A percentile compares a stretch with the other conserved stretches of the same genome.
These are phyloP conservation scores for Mustela lutreola DNA, from an alignment of 2,113 vertebrate genomes.

Conservation along the genomic window DNA sequence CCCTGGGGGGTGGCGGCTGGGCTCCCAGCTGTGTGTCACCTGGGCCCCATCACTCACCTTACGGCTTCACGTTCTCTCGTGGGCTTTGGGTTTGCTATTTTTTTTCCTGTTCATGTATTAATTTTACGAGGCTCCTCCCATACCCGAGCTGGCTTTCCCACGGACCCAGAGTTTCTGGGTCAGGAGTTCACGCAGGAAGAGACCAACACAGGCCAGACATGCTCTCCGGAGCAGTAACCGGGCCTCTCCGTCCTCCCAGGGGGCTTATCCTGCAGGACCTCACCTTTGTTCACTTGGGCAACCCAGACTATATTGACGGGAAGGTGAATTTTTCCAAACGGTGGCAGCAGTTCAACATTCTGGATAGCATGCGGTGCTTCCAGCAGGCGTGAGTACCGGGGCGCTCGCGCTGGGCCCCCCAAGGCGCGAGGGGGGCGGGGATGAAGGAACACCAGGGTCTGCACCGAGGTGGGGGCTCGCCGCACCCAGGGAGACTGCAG, in stretches of 20 bases:
- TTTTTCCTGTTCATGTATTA: background rate
- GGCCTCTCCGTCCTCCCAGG: slow-evolving; percentile 85
- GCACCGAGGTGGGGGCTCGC: accelerated
- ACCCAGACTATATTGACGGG: slow-evolving; percentile 97
- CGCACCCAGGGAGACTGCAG: background rate
- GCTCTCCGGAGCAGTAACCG: background rate
- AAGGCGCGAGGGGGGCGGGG: background rate
- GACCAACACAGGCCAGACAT: accelerated
- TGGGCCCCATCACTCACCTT: background rate
- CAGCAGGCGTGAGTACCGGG: slow-evolving; percentile 96
- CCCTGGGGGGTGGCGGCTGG: background rate
- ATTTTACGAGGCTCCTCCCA: background rate
- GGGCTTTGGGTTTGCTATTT: too few relatives aligned
- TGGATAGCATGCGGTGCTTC: slow-evolving; percentile 99
- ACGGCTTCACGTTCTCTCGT: accelerated
- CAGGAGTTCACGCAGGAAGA: accelerated
- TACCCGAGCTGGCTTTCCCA: background rate
- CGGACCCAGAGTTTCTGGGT: background rate
- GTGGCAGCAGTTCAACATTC: slow-evolving; percentile 99
- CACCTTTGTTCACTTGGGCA: slow-evolving; percentile 98
- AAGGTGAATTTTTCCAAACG: slow-evolving; percentile 99
- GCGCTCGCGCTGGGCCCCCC: background rate
- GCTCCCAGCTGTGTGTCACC: background rate
- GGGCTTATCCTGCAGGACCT: slow-evolving; percentile 98
- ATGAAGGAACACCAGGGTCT: background rate